Evolutionary conservation across 2,113 vertebrate genomes (phyloP).

Genomic region (Origma solitaria): DNA sequence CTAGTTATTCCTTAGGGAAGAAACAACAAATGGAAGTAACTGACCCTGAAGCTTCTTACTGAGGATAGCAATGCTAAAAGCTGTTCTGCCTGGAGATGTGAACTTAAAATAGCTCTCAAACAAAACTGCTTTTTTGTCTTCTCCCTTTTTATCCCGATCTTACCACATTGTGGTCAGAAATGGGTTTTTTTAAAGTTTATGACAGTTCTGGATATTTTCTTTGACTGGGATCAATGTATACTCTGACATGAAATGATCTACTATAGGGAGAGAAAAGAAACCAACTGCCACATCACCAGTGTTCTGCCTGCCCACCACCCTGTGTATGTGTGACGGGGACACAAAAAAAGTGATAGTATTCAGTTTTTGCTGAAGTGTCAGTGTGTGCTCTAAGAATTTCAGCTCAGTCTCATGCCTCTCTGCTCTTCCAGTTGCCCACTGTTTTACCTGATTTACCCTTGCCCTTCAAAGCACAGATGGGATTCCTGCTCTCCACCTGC

Average conservation of each 20-base stretch:
- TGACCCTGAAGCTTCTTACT: neutral
- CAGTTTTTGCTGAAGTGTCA: neutral
- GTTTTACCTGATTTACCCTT: neutral
- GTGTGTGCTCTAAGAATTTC: neutral
- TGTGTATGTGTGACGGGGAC: neutral
- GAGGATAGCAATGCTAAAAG: neutral
- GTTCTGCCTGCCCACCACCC: neutral
- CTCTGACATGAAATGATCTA: neutral
- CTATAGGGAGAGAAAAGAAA: neutral
- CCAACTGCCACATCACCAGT: neutral
- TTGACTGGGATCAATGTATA: neutral
- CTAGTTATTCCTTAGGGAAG: neutral
- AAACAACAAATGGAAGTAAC: neutral
- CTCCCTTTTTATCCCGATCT: neutral
- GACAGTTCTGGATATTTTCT: neutral
- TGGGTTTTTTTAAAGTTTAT: neutral
- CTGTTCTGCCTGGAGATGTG: neutral
- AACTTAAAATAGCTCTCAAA: conserved; percentile 6
- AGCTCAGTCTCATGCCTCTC: neutral
- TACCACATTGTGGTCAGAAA: conserved; percentile 3
- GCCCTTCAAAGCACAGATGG: neutral
- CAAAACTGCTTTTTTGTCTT: neutral
- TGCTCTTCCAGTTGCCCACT: accelerated
- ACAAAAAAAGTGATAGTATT: neutral
- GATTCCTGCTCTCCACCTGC: neutral